Evolutionary conservation across 1,140 invertebrate genomes (phyloP).

Genomic region (Drosophila hydei): DNA sequence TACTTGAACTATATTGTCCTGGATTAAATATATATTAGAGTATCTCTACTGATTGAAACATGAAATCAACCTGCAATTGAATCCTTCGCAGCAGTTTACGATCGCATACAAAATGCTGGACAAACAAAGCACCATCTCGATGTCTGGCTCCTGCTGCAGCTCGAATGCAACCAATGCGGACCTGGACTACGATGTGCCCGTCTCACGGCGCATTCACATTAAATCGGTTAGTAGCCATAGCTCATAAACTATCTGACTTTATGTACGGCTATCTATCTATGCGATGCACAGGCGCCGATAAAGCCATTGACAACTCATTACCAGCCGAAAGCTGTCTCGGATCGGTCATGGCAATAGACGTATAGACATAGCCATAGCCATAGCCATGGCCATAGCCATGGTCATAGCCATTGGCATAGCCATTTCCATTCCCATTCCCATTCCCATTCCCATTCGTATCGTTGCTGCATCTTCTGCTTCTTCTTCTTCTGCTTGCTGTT

Average conservation of each 20-base stretch:
- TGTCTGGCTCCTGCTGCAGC: conserved; percentile 70
- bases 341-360: conserved; percentile 4
- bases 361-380: background rate
- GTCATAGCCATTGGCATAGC: background rate
- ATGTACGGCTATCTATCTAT: conserved; percentile 21
- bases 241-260: conserved; percentile 59
- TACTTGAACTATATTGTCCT: conserved; percentile 83
- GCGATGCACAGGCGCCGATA: conserved; percentile 47
- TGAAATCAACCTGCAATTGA: conserved; percentile 20
- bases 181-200: conserved; percentile 79
- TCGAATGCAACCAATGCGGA: conserved; percentile 67
- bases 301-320: conserved; percentile 58
- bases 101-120: conserved; percentile 62
- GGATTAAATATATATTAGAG: conserved; percentile 81
- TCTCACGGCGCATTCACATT: conserved; percentile 71
- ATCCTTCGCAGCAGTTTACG: background rate
- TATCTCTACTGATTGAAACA: conserved; percentile 56
- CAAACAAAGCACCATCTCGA: conserved; percentile 56
- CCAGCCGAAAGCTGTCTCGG: conserved; percentile 19
- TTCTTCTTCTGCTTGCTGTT: conserved; percentile 48
- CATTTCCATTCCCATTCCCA: background rate
- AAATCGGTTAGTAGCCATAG: conserved; percentile 73
- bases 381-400: background rate
- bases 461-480: conserved; percentile 22
- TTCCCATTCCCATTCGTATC: background rate